Conservation (phyloP, 2,797 vertebrate species). For the Schizopygopsis pylzovi region DNA sequence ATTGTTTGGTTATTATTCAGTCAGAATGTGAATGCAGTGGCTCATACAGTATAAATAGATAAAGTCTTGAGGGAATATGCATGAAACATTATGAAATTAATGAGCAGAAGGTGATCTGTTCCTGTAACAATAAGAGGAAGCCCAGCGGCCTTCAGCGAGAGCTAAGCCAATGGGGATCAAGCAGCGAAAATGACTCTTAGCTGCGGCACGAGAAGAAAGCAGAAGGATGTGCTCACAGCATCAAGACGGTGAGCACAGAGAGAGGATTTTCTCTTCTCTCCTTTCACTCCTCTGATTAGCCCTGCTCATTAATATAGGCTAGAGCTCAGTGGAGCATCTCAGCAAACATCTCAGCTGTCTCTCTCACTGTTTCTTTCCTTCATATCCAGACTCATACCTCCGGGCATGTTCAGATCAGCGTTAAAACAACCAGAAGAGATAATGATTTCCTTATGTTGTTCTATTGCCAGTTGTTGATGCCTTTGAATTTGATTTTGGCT, state of each 20-base stretch:
- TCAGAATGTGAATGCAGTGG: slow-evolving; percentile 1
- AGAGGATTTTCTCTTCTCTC: slow-evolving; percentile 35
- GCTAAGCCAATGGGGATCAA: slow-evolving; percentile 37
- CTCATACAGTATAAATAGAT: slow-evolving; percentile 13
- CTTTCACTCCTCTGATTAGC: slow-evolving; percentile 35
- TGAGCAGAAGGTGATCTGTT: slow-evolving; percentile 42
- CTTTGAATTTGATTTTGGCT: slow-evolving; percentile 18
- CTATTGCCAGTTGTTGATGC: slow-evolving; percentile 18
- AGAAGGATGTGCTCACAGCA: slow-evolving; percentile 33
- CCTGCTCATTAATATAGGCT: slow-evolving; percentile 26
- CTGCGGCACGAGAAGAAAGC: slow-evolving; percentile 35
- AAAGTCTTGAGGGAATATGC: slow-evolving; percentile 22
- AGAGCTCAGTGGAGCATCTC: slow-evolving; percentile 34
- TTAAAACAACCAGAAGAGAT: slow-evolving; percentile 27
- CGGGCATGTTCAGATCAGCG: slow-evolving; percentile 32
- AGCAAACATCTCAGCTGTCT: slow-evolving; percentile 36
- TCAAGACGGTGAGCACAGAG: slow-evolving; percentile 23
- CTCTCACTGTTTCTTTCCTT: not conserved
- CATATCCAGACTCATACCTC: slow-evolving; percentile 13
- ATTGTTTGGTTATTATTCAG: slow-evolving; percentile 20
- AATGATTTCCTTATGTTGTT: slow-evolving; percentile 30
- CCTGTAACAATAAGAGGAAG: slow-evolving; percentile 40
- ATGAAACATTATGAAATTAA: slow-evolving; percentile 35
- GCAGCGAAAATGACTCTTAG: slow-evolving; percentile 19
- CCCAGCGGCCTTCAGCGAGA: slow-evolving; percentile 19